Base-by-base conservation (phyloP, 2,113 vertebrate genomes). In the Oreochromis niloticus region DNA sequence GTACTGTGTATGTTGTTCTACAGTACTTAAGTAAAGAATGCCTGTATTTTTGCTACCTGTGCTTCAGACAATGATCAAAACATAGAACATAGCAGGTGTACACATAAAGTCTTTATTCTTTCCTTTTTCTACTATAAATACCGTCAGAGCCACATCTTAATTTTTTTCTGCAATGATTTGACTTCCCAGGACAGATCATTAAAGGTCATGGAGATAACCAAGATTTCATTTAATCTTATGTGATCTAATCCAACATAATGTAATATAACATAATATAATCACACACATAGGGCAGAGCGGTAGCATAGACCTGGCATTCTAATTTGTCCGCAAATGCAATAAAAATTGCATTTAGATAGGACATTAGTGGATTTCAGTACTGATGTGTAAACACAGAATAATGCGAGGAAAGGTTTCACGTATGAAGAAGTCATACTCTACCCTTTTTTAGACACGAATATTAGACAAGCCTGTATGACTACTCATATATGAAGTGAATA, bases 201-300 rank as follows among this genome's bases (percentile, higher is more conserved):
- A 87, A 34, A 85, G 87, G 91, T 93, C 88, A 87, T 71, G 36
- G 41, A 89, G 82, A 91, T 84, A 91, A 95, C 89, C 63, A 88
- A 80, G 50, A 41, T 82, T 78, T 91, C 13, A 90, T 89, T 78
- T 90, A 87, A 93, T 94, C 83, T 80, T 81, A 79, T 73, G 19
- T 91, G 81, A 93, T 94, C 85, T 87, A 89, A 93, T 92, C 81
- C 55, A 90, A 84, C 80, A 78, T 91, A 90, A 92, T 92, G 80
- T 87, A 88, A 93, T 87, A 85, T 85, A 82, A 90, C 61, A 80
- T 89, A 92, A 93, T 92, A 86, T 89, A 89, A 93, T 92, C 84
- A 90, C 80, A 55, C 52, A 85, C 88, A 87, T 83, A 86, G 61
- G 46, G 36, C 73, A 86, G 55, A 82, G 57, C 11, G 32, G 19